Evolutionary conservation across 2,113 vertebrate species (phyloP).

Genomic region (Chaetodon trifascialis): DNA sequence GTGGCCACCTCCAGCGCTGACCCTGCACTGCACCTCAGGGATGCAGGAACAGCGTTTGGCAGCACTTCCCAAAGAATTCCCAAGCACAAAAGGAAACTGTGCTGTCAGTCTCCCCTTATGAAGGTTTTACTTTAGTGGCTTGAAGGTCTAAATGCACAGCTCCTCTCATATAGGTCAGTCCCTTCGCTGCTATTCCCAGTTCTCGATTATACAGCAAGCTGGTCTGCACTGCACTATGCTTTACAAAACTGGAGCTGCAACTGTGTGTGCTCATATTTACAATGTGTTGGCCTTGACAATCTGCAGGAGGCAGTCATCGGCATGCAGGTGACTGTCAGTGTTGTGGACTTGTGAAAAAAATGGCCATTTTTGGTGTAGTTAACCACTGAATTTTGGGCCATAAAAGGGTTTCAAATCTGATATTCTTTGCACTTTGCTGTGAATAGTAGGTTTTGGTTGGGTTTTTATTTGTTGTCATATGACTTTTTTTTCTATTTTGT

Average conservation of each 20-base stretch:
- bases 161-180: conserved; percentile 57
- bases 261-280: conserved; percentile 30
- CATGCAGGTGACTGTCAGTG: conserved; percentile 39
- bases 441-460: no score
- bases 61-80: conserved; percentile 60
- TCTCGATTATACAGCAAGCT: conserved; percentile 28
- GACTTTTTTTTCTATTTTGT: no score
- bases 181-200: conserved; percentile 35
- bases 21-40: conserved; percentile 71
- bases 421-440: no score
- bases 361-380: no score
- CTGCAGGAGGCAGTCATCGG: conserved; percentile 25
- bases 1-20: conserved; percentile 67
- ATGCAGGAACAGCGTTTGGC: conserved; percentile 63
- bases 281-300: conserved; percentile 21
- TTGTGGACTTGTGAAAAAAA: no score
- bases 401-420: no score
- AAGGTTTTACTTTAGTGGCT: conserved; percentile 60
- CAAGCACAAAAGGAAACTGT: conserved; percentile 49
- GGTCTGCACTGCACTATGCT: conserved; percentile 58
- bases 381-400: no score
- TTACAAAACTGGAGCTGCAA: conserved; percentile 5
- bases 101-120: conserved; percentile 70
- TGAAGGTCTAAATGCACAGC: conserved; percentile 51
- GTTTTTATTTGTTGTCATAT: no score